These are phyloP conservation scores for Suncus etruscus DNA, from an alignment of 2,113 vertebrate species.

Conservation along the genomic window DNA sequence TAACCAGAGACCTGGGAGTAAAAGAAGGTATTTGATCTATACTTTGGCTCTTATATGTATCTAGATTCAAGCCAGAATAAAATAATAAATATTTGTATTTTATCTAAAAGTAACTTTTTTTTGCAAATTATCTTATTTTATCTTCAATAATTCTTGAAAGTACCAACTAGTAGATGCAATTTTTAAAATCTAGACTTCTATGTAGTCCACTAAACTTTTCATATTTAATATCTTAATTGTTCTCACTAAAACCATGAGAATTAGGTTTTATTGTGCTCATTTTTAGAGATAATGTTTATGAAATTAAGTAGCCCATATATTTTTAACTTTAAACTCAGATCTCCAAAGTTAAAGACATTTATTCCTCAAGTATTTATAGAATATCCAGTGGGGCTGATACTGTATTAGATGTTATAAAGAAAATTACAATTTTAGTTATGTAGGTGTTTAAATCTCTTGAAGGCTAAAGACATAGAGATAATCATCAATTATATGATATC, in stretches of 20 bases:
- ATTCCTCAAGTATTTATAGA: constrained; percentile 28
- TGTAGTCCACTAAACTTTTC: background rate
- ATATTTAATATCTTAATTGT: background rate
- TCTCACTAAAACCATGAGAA: constrained; percentile 2
- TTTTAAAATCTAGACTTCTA: background rate
- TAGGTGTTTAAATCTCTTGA: background rate
- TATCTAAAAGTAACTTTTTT: constrained; percentile 43
- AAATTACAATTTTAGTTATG: background rate
- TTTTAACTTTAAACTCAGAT: constrained; percentile 44
- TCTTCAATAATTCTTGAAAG: background rate
- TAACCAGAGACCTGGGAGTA: background rate
- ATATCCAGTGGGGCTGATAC: background rate
- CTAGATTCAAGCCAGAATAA: background rate
- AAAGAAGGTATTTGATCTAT: background rate
- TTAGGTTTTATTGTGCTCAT: background rate
- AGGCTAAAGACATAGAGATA: constrained; percentile 1
- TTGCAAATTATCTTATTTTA: background rate
- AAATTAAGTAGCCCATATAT: background rate
- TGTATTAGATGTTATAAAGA: background rate
- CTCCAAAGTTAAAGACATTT: constrained; percentile 28
- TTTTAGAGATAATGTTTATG: constrained; percentile 11
- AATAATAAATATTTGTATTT: background rate
- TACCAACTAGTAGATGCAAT: background rate
- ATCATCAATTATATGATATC: background rate
- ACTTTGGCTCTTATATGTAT: background rate